These are phyloP conservation scores for Cephalopachus bancanus DNA, from an alignment of 2,797 vertebrate species.

Conservation along the genomic window DNA sequence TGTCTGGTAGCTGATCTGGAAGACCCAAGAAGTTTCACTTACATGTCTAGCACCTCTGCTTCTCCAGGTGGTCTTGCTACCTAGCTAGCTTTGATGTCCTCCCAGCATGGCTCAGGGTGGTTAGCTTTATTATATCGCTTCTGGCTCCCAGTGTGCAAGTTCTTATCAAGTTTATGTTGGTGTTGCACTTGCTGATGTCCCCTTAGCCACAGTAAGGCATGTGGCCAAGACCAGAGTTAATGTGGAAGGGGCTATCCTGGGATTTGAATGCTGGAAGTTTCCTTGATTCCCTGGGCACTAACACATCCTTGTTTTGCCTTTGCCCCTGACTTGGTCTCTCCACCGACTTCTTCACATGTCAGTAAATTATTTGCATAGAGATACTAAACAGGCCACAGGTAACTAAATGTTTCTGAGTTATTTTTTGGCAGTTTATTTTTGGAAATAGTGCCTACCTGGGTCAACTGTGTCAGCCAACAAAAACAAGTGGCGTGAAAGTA, in stretches of 20 bases:
- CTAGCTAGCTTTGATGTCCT: background rate
- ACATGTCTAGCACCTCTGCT: background rate
- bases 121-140: background rate
- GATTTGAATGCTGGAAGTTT: background rate
- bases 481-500: background rate
- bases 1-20: background rate
- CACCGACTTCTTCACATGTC: background rate
- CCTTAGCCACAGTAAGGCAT: background rate
- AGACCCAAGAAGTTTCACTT: constrained; percentile 9
- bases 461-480: background rate
- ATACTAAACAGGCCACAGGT: background rate
- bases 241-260: background rate
- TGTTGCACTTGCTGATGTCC: background rate
- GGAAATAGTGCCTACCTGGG: background rate
- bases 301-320: background rate
- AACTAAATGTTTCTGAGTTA: background rate
- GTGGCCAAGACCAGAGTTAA: background rate
- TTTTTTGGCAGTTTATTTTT: background rate
- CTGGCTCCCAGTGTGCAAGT: background rate
- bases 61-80: background rate
- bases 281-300: background rate
- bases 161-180: background rate
- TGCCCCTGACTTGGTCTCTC: background rate
- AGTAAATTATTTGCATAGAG: background rate
- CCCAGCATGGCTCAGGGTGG: background rate